Evolutionary conservation across 2,888 invertebrate species (phyloP).

Genomic region (Nymphalis urticae): DNA sequence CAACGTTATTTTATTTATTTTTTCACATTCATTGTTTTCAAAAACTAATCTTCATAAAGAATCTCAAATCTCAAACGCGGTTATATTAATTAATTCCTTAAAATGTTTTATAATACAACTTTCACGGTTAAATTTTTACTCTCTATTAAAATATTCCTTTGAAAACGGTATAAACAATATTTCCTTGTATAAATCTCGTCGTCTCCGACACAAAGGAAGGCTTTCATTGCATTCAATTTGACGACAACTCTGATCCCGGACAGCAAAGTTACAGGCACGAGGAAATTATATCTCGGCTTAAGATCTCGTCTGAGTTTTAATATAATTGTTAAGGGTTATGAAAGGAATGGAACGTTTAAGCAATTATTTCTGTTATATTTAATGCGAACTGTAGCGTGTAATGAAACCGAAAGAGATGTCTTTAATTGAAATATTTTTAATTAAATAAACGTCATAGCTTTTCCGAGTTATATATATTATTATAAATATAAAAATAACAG

Average conservation of each 20-base stretch:
- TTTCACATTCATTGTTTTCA: too few relatives aligned
- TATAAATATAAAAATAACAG: too few relatives aligned
- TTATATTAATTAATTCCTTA: too few relatives aligned
- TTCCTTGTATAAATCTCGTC: not conserved
- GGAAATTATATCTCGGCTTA: not conserved
- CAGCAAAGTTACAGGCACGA: constrained; percentile 4
- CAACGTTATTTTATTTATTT: too few relatives aligned
- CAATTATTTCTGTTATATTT: not conserved
- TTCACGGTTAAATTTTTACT: not conserved
- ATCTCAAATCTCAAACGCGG: too few relatives aligned
- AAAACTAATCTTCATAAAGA: too few relatives aligned
- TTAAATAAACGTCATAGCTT: too few relatives aligned
- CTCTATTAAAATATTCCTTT: not conserved
- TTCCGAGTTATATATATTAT: too few relatives aligned
- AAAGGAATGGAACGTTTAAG: not conserved
- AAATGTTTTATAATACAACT: too few relatives aligned
- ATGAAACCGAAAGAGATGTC: too few relatives aligned
- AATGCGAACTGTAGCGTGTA: not conserved
- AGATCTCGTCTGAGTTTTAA: constrained; percentile 5
- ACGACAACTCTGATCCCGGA: constrained; percentile 8
- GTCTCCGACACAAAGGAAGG: not conserved
- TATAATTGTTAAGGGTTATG: constrained; percentile 13
- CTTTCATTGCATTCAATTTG: constrained; percentile 15
- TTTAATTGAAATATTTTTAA: too few relatives aligned
- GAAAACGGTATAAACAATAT: not conserved